Evolutionary conservation across 1,140 invertebrate genomes (phyloP), one percentile per base, ranked within the genome.

Genomic region (Hyposmocoma kahamanoa): DNA sequence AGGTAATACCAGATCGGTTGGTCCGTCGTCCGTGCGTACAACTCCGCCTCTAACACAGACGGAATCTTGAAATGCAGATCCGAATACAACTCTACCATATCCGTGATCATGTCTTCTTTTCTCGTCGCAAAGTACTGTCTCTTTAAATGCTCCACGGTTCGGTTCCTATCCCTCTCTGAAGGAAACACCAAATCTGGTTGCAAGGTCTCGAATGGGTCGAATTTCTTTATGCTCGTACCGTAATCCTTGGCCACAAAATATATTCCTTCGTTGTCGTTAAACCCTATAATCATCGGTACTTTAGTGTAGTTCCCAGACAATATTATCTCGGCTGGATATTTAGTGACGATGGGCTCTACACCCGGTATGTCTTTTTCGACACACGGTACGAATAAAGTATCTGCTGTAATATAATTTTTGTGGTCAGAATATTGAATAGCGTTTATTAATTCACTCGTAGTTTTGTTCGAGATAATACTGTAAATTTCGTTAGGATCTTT

Each of bases 21-120:
- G n/a, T 74, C 56, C 1, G 63, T 72, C 6, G 76, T 82, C 52
- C 52, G 54, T 0, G 70, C 42, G 32, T 79, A 80, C 46, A 82
- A 38, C 26, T 72, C 62, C 5, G 76, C 66, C 52, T 82, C 79
- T 5, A 77, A 15, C 9, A 80, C 63, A 1, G 63, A 46, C 0
- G 82, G 82, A 47, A 71, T 76, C 44, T 85, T 85, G 32, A 85
- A 76, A 38, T 85, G 72, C 13, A 81, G 39, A 43, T 85, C 82
- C 1, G 81, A 85, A 44, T 75, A 76, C 18, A 83, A 53, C 38
- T 83, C 67, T 3, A 85, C 67, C 55, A 85, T 66, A 8, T 67
- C 49, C 64, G 73, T 71, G 43, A 80, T 70, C 42, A 66, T 44
- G 32, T 84, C 72, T 3, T 72, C 71, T 42, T 73, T 62, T 13